phyloP scores from a whole-genome alignment of 1,140 invertebrate genomes.

The Drosophila kepulauana region DNA sequence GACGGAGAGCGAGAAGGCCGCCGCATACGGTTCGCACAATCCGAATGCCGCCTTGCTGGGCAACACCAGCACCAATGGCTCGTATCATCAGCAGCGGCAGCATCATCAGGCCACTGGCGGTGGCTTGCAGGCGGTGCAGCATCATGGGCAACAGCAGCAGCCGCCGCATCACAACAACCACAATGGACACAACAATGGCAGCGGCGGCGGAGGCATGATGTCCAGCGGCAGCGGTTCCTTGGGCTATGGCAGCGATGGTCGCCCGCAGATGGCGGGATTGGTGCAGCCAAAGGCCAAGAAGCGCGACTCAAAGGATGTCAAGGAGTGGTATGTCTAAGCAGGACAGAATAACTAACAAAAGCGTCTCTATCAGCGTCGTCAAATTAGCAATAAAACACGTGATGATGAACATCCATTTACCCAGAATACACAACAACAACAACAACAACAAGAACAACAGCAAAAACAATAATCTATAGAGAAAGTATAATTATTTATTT shows the following conservation, averaged over 20 bases:
- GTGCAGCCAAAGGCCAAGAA: slow-evolving; percentile 89
- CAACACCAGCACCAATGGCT: slow-evolving; percentile 86
- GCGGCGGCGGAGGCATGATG: slow-evolving; percentile 69
- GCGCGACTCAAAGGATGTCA: slow-evolving; percentile 94
- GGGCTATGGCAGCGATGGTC: slow-evolving; percentile 70
- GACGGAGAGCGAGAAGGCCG: slow-evolving; percentile 93
- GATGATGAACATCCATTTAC: slow-evolving; percentile 9
- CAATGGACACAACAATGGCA: slow-evolving; percentile 53
- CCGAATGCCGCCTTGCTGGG: slow-evolving; percentile 90
- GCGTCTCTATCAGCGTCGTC: slow-evolving; percentile 57
- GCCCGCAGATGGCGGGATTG: slow-evolving; percentile 84
- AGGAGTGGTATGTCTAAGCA: slow-evolving; percentile 94
- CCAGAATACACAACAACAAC: background rate
- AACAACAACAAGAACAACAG: background rate
- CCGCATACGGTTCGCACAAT: slow-evolving; percentile 89
- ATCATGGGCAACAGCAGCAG: slow-evolving; percentile 79
- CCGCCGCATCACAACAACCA: slow-evolving; percentile 55
- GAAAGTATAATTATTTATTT: slow-evolving; percentile 61
- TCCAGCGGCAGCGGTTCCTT: slow-evolving; percentile 75
- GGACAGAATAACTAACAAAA: slow-evolving; percentile 17
- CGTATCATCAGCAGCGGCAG: slow-evolving; percentile 85
- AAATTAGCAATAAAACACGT: slow-evolving; percentile 78
- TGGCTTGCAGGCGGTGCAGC: slow-evolving; percentile 63
- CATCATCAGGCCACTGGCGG: slow-evolving; percentile 79
- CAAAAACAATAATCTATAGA: slow-evolving; percentile 25